These are phyloP conservation scores for Gorsachius goisagi DNA, from an alignment of 2,113 vertebrate species.

Conservation along the genomic window DNA sequence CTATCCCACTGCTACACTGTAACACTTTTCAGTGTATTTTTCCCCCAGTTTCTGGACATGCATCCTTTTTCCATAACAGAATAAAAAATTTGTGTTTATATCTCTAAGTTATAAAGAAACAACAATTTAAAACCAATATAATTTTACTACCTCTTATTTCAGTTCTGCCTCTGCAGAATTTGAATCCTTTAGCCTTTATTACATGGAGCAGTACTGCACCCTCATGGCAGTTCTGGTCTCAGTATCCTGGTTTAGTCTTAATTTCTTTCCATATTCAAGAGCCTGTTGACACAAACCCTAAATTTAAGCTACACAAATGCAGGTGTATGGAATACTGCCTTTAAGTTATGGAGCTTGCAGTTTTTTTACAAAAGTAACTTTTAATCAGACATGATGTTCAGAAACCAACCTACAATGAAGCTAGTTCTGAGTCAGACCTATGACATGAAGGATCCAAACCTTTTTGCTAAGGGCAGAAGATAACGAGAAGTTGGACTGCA, in stretches of 20 bases:
- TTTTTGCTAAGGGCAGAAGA: not conserved
- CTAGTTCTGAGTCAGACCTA: not conserved
- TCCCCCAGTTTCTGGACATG: not conserved
- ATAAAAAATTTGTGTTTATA: not conserved
- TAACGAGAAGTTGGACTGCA: not conserved
- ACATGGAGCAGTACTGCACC: not conserved
- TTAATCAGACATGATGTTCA: not conserved
- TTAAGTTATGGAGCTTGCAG: rapidly evolving
- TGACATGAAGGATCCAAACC: not conserved
- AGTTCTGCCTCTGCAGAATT: not conserved
- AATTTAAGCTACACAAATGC: not conserved
- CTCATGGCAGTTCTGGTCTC: not conserved
- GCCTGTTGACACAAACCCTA: not conserved
- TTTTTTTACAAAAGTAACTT: not conserved
- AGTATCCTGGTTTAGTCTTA: not conserved
- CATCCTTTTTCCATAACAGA: not conserved
- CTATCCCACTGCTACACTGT: not conserved
- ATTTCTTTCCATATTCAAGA: not conserved
- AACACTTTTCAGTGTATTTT: not conserved
- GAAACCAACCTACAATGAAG: not conserved
- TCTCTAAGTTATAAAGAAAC: not conserved
- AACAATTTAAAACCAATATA: not conserved
- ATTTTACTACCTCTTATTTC: not conserved
- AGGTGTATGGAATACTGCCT: not conserved
- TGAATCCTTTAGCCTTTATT: not conserved